Percentiles rank a stretch among this genome's conserved stretches.
phyloP scores from a whole-genome alignment of 2,888 invertebrate species.

The Margaritifera margaritifera region DNA sequence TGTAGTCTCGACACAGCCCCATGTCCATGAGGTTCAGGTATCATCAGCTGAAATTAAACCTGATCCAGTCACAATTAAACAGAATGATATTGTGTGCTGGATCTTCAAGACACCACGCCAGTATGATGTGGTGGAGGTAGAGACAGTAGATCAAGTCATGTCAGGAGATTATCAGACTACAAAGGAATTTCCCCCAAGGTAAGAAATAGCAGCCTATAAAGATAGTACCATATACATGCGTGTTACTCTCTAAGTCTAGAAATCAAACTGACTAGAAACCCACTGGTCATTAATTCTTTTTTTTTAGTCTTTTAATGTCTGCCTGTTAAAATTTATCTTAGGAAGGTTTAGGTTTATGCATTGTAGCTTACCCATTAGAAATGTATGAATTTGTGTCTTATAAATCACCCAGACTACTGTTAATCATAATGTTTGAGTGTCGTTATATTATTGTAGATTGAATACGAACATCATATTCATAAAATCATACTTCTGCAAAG shows the following conservation, averaged over 20 bases:
- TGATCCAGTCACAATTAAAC: constrained; percentile 66
- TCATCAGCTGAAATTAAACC: constrained; percentile 53
- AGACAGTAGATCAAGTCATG: constrained; percentile 60
- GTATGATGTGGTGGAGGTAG: constrained; percentile 60
- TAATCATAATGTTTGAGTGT: too few relatives aligned
- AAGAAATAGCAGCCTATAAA: constrained; percentile 1
- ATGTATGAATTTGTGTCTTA: too few relatives aligned
- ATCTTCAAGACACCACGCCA: constrained; percentile 61
- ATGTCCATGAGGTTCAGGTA: constrained; percentile 43
- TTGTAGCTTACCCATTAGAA: too few relatives aligned
- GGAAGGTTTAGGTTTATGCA: too few relatives aligned
- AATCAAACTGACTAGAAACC: too few relatives aligned
- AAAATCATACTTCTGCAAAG: background rate
- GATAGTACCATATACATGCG: too few relatives aligned
- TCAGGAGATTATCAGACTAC: constrained; percentile 48
- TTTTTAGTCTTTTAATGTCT: too few relatives aligned
- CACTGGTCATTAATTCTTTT: too few relatives aligned
- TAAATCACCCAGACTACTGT: too few relatives aligned
- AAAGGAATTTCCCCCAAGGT: constrained; percentile 56
- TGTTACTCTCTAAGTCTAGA: too few relatives aligned
- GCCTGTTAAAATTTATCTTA: too few relatives aligned
- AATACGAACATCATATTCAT: background rate
- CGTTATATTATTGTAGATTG: too few relatives aligned
- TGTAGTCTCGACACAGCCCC: constrained; percentile 69
- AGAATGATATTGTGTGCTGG: constrained; percentile 72